These are phyloP conservation scores for Trichonephila clavipes DNA, from an alignment of 1,140 invertebrate species.

Conservation along the genomic window DNA sequence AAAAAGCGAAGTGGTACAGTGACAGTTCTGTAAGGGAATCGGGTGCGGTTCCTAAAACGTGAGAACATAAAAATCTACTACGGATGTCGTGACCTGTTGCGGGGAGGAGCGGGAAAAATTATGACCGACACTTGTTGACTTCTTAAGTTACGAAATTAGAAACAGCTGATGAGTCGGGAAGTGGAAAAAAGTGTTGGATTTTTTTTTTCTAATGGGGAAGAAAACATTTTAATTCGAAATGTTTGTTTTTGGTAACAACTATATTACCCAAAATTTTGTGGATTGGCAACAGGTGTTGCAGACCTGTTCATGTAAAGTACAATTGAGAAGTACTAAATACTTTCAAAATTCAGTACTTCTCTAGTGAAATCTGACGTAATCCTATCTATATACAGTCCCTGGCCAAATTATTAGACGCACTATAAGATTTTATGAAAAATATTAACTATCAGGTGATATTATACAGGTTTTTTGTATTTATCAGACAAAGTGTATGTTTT, in stretches of 20 bases:
- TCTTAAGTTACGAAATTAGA: slow-evolving; percentile 25
- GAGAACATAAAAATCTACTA: not conserved
- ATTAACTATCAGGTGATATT: no score
- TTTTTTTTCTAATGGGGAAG: not conserved
- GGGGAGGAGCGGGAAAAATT: not conserved
- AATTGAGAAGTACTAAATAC: no score
- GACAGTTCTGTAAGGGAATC: not conserved
- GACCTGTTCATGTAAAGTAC: not conserved
- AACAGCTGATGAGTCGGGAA: not conserved
- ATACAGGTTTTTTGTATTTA: no score
- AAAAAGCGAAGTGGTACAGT: not conserved
- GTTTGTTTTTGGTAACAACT: no score
- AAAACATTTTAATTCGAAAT: not conserved
- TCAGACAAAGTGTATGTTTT: no score
- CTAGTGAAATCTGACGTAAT: not conserved
- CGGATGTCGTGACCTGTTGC: not conserved
- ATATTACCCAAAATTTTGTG: not conserved
- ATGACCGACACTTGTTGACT: not conserved
- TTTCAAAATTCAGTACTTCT: not conserved
- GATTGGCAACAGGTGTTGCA: not conserved
- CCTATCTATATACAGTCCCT: no score
- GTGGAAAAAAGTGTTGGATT: not conserved
- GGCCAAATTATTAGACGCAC: no score
- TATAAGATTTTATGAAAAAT: no score
- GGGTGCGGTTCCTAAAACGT: slow-evolving; percentile 22